These are phyloP conservation scores for Saguinus imperator DNA, from an alignment of 2,113 vertebrate species.

Conservation along the genomic window DNA sequence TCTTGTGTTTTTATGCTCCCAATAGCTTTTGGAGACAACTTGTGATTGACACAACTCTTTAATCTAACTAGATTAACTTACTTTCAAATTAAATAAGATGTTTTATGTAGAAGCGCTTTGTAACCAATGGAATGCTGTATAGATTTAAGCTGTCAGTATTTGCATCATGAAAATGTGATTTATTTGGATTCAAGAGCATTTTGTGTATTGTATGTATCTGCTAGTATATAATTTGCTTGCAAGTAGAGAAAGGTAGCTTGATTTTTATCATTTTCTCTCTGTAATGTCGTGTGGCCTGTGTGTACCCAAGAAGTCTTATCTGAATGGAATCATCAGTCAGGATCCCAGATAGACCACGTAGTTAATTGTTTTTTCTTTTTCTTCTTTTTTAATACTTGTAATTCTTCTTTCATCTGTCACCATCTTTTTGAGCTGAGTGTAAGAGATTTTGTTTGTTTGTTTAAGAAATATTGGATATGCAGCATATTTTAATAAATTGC, in stretches of 20 bases:
- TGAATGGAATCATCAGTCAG: neutral
- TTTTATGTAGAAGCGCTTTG: neutral
- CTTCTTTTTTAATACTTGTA: neutral
- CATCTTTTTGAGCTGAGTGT: neutral
- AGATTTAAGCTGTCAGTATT: neutral
- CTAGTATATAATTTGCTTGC: neutral
- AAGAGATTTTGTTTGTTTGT: neutral
- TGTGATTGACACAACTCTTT: neutral
- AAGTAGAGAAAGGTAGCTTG: fast-evolving
- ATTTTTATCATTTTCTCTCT: neutral
- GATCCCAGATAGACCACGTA: neutral
- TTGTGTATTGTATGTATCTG: fast-evolving
- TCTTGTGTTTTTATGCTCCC: neutral
- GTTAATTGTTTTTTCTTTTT: neutral
- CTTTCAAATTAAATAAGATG: neutral
- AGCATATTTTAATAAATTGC: neutral
- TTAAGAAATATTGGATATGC: neutral
- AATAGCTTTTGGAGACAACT: neutral
- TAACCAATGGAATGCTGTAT: fast-evolving
- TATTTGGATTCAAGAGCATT: neutral
- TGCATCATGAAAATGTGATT: neutral
- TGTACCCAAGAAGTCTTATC: neutral
- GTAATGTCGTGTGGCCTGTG: fast-evolving
- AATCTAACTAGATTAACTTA: neutral
- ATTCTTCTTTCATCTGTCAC: neutral